Conservation (phyloP, 2,888 invertebrate species). For the Epinotia nisella region DNA sequence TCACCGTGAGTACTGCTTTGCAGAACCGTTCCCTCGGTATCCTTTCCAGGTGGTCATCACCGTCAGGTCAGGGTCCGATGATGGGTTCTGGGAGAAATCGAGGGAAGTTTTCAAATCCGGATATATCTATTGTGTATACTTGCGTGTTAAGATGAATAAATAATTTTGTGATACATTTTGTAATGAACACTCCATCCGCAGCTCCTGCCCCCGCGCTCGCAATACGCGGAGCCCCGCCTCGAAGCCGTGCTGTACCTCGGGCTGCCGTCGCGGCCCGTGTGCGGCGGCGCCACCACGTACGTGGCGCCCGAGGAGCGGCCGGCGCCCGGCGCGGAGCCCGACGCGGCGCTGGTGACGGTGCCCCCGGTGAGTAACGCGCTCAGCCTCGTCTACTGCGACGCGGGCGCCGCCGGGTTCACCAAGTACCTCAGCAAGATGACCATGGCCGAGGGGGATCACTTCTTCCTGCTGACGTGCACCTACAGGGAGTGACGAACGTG, state of each 20-base stretch:
- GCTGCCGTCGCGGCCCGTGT: slow-evolving; percentile 55
- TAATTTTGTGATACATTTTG: too few species aligned
- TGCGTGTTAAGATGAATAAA: too few species aligned
- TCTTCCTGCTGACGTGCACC: slow-evolving; percentile 71
- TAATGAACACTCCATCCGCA: slow-evolving; percentile 47
- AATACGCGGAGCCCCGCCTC: slow-evolving; percentile 63
- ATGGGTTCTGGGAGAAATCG: too few species aligned
- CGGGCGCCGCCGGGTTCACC: slow-evolving; percentile 78
- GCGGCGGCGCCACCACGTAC: slow-evolving; percentile 66
- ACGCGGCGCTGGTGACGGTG: slow-evolving; percentile 83
- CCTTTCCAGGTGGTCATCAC: too few species aligned
- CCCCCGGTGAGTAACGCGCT: slow-evolving; percentile 88
- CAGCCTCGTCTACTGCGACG: slow-evolving; percentile 86
- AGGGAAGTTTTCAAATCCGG: too few species aligned
- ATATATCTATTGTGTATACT: too few species aligned
- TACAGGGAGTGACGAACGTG: slow-evolving; percentile 67
- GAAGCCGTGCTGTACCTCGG: slow-evolving; percentile 69
- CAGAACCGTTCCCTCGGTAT: too few species aligned
- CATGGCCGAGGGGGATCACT: slow-evolving; percentile 54
- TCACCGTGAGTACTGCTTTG: too few species aligned
- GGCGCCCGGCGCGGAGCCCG: slow-evolving; percentile 60
- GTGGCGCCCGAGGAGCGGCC: slow-evolving; percentile 77
- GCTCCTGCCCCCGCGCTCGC: slow-evolving; percentile 76
- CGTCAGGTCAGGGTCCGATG: too few species aligned
- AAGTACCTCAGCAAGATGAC: slow-evolving; percentile 73